Evolutionary conservation across 1,140 invertebrate species (phyloP).

Genomic region (Drosophila saltans): DNA sequence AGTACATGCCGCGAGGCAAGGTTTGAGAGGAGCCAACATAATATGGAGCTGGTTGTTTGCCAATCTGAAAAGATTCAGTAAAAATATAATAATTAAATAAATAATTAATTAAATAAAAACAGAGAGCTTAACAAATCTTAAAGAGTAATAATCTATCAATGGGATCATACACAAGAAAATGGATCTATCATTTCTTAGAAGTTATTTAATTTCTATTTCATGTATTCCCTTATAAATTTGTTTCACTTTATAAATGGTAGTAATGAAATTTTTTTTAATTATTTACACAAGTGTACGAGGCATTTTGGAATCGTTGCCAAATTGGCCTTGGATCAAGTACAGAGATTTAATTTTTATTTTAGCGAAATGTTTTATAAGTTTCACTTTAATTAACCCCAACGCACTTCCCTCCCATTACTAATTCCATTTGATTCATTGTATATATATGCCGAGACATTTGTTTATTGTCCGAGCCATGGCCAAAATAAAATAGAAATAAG

Average conservation of each 20-base stretch:
- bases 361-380: constrained; percentile 48
- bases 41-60: constrained; percentile 84
- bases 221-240: no score
- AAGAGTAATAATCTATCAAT: no score
- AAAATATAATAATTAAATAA: not conserved
- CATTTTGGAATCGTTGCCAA: constrained; percentile 25
- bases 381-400: constrained; percentile 42
- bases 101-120: no score
- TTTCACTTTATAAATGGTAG: no score
- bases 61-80: constrained; percentile 75
- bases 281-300: not conserved
- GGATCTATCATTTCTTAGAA: no score
- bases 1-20: constrained; percentile 84
- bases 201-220: no score
- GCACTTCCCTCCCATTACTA: not conserved
- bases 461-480: not conserved
- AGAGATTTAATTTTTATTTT: constrained; percentile 6
- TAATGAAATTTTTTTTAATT: not conserved
- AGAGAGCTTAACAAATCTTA: no score
- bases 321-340: constrained; percentile 50
- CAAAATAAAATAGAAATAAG: not conserved
- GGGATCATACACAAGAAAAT: no score
- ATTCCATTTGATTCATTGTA: constrained; percentile 13
- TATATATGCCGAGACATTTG: not conserved
- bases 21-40: constrained; percentile 85